phyloP scores from a whole-genome alignment of 2,113 vertebrate species.

The Tachycineta bicolor region DNA sequence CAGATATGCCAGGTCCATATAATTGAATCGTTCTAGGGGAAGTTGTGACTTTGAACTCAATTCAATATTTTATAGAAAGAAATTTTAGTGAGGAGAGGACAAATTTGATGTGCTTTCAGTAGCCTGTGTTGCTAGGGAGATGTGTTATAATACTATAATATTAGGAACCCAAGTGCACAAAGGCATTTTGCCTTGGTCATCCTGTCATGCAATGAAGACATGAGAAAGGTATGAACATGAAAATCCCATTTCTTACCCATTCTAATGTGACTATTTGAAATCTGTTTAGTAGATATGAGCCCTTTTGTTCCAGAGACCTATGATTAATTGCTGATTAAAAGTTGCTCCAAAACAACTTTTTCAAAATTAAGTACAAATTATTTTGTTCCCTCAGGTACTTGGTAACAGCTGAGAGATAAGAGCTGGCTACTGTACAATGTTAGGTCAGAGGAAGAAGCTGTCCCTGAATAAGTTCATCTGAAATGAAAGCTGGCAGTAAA shows the following conservation, averaged over 20 bases:
- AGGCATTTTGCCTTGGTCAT: not conserved
- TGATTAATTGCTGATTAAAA: not conserved
- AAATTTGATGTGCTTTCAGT: not conserved
- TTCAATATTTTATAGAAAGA: not conserved
- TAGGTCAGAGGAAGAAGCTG: not conserved
- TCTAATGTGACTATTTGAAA: not conserved
- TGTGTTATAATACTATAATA: not conserved
- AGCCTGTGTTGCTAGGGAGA: slow-evolving; percentile 1
- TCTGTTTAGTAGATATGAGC: not conserved
- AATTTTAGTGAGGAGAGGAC: not conserved
- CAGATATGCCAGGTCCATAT: not conserved
- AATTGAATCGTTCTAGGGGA: not conserved
- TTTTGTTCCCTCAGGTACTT: not conserved
- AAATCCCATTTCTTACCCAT: not conserved
- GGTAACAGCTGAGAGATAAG: not conserved
- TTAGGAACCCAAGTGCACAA: not conserved
- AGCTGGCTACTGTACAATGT: not conserved
- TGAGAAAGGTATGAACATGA: not conserved
- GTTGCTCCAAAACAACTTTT: not conserved
- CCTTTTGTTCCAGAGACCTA: not conserved
- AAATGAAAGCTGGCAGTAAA: not conserved
- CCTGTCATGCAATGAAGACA: not conserved
- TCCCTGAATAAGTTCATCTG: not conserved
- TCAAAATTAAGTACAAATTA: not conserved
- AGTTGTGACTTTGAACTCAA: not conserved